Conservation (phyloP, 2,113 vertebrate genomes). For the Calidris pugnax region DNA sequence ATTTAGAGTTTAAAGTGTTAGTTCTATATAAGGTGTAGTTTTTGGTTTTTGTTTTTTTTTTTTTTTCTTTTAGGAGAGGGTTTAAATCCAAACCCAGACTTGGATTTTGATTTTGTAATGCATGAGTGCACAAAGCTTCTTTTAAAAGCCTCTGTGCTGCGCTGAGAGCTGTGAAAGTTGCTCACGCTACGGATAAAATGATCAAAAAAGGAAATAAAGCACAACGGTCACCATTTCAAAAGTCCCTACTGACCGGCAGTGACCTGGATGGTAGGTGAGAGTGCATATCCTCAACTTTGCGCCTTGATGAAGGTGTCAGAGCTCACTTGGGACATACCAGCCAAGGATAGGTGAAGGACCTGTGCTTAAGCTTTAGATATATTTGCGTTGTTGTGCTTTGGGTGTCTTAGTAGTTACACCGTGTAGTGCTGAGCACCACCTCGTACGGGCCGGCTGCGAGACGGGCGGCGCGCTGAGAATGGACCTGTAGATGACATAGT, state of each 20-base stretch:
- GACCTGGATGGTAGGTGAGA: not conserved
- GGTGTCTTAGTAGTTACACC: not conserved
- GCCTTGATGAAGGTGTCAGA: not conserved
- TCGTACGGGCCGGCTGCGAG: rapidly evolving
- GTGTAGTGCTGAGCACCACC: not conserved
- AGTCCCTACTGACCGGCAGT: not conserved
- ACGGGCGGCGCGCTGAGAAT: too few relatives aligned
- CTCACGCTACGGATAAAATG: not conserved
- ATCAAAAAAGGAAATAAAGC: not conserved
- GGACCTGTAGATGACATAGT: not conserved
- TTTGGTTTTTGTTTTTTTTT: not conserved
- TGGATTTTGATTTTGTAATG: not conserved
- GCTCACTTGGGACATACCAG: not conserved
- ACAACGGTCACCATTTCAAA: not conserved
- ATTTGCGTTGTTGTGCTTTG: not conserved
- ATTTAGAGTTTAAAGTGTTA: not conserved
- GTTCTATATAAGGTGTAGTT: not conserved
- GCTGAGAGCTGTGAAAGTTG: not conserved
- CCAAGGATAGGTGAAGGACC: not conserved
- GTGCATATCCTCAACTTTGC: not conserved
- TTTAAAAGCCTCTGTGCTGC: not conserved
- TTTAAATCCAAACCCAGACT: not conserved
- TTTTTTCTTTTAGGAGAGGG: not conserved
- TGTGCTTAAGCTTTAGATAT: not conserved
- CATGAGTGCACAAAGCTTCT: not conserved